Evolutionary conservation across 2,888 invertebrate species (phyloP), one percentile per base, ranked within the genome.

Genomic region (Mythimna vitellina): DNA sequence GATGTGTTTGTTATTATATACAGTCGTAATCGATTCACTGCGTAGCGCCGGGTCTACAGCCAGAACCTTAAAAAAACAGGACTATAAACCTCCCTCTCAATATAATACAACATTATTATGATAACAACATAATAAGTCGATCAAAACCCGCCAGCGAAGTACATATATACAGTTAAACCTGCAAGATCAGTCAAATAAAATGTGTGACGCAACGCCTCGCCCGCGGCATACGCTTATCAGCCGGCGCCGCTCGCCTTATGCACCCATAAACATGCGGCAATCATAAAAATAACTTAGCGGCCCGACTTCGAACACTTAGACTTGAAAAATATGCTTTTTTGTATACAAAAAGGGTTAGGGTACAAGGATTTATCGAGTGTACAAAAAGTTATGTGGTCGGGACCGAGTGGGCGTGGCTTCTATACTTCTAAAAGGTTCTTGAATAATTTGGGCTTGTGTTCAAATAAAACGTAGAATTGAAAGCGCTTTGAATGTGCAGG

Each of bases 191-290:
- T 65, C 49, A 81, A 86, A 85, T 85, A 81, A 83, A 84, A 83
- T 81, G 70, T 61, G 70, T 78, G 66, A 65, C 66, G 70, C 67
- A 65, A 76, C 72, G 76, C 75, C 62, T 78, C 58, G 78, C 76
- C 76, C 64, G 81, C 64, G 83, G 87, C 86, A 81, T 80, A 79
- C 77, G 89, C 89, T 89, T 90, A 89, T 90, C 90, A 86, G 79
- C 74, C 82, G 81, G 83, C 76, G 80, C 81, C 82, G 72, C 76
- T 73, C 86, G 82, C 84, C 86, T 87, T 86, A 88, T 90, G 87
- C 86, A 83, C 80, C 77, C 89, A 84, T 91, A 91, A 91, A 90
- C 91, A 89, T 89, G 84, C 83, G 87, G 87, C 88, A 86, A 90
- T 90, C 88, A 91, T 91, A 91, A 89, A 91, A 90, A 91, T 89